Evolutionary conservation across 2,888 invertebrate species (phyloP), one percentile per base, ranked within the genome.

Genomic region (Pammene aurita): DNA sequence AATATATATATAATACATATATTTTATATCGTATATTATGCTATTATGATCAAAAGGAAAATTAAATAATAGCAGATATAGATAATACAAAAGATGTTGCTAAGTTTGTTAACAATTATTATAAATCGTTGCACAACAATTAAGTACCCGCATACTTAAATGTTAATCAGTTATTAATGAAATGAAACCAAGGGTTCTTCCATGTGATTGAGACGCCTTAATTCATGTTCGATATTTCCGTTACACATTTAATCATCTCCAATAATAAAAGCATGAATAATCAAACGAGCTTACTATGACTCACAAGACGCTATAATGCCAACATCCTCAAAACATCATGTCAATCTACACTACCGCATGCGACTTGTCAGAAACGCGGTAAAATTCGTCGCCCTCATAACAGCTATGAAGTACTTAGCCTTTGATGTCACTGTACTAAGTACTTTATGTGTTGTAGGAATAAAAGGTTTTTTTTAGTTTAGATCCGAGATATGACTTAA

Each of bases 381-480:
- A 70, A 71, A 71, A 55, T 64, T 46, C 62, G 66, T 63, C 67
- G 57, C 75, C 71, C 75, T 73, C 71, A 80, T 79, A 83, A 84
- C 74, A 76, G 79, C 78, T 75, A 79, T 81, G 80, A 80, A 83
- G 80, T 77, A 78, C 77, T 80, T 76, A 75, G 71, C 67, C 82
- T 84, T 85, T 84, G 83, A 84, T 80, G 83, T 82, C 75, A 73
- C 72, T 74, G 74, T 72, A 75, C 78, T 76, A 74, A 74, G 76
- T 80, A 76, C 74, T 85, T 81, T 81, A 81, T 78, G 78, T 74
- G 73, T 78, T 77, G 52, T 78, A 74, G 77, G 70, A 78, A 84
- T 85, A 81, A 81, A 84, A 82, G 77, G 76, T 76, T n/a, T 74
- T 76, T 79, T 85, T 85, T 79, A 78, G 82, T 78, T 77, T 71